phyloP scores from a whole-genome alignment of 2,113 vertebrate genomes.

The Mastomys natalensis region DNA sequence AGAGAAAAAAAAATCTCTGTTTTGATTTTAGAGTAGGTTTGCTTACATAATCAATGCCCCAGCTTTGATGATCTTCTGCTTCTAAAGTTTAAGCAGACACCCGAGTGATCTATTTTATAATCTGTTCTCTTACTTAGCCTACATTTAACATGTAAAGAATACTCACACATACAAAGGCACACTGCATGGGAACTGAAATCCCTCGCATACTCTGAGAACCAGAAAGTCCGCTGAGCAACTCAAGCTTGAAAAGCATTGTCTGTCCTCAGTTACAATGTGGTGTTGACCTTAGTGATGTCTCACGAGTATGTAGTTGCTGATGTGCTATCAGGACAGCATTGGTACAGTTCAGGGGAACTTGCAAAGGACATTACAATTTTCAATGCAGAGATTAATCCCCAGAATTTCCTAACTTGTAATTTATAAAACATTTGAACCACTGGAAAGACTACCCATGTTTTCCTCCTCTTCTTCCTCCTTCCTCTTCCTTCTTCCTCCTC shows the following conservation, averaged over 20 bases:
- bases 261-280: background rate
- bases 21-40: slow-evolving; percentile 42
- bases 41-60: background rate
- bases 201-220: background rate
- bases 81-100: slow-evolving; percentile 42
- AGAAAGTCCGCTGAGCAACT: background rate
- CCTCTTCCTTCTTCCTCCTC: no score
- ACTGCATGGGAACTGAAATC: background rate
- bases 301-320: background rate
- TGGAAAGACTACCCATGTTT: background rate
- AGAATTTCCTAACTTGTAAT: background rate
- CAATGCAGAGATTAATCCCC: slow-evolving; percentile 15
- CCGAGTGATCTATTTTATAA: slow-evolving; percentile 25
- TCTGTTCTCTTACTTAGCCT: slow-evolving; percentile 29
- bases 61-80: background rate
- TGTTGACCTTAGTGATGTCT: background rate
- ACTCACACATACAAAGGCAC: background rate
- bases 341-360: background rate
- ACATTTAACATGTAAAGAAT: background rate
- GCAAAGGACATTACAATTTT: background rate
- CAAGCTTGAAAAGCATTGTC: background rate
- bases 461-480: background rate
- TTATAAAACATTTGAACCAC: background rate
- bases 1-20: background rate
- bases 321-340: background rate